Conservation (phyloP, 2,888 invertebrate species). For the Athrips mouffetella region DNA sequence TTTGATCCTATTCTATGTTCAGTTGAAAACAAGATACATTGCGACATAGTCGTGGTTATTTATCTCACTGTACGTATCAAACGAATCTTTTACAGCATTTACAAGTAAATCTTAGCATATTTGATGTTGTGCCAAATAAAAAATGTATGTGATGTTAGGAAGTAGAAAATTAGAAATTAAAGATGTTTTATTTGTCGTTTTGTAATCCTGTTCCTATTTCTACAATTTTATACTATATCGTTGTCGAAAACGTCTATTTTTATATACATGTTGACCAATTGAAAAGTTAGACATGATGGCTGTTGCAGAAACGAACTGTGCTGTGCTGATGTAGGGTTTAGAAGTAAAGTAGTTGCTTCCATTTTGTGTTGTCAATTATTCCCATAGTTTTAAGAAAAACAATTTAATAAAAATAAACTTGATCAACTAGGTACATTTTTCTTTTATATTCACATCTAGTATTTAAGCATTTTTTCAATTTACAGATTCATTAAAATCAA, state of each 20-base stretch:
- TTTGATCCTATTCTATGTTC: no score
- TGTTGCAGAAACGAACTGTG: background rate
- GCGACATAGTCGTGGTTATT: no score
- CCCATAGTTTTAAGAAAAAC: background rate
- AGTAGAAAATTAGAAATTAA: background rate
- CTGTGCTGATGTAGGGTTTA: background rate
- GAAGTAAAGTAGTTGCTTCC: slow-evolving; percentile 18
- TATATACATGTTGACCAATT: slow-evolving; percentile 45
- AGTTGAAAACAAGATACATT: no score
- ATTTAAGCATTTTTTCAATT: no score
- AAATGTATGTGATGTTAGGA: background rate
- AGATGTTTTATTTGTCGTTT: background rate
- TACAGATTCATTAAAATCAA: no score
- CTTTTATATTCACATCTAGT: background rate
- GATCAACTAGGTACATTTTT: background rate
- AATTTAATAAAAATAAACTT: background rate
- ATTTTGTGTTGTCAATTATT: slow-evolving; percentile 43
- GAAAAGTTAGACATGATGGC: background rate
- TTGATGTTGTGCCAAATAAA: slow-evolving; percentile 10
- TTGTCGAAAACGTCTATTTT: slow-evolving; percentile 46
- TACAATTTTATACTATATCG: slow-evolving; percentile 25
- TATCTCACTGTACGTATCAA: no score
- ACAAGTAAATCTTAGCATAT: no score
- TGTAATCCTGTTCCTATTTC: slow-evolving; percentile 5
- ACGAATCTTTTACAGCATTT: no score